A percentile compares a stretch with the other conserved stretches of the same genome.
phyloP scores from a whole-genome alignment of 2,113 vertebrate genomes.

The Vireo altiloquus region DNA sequence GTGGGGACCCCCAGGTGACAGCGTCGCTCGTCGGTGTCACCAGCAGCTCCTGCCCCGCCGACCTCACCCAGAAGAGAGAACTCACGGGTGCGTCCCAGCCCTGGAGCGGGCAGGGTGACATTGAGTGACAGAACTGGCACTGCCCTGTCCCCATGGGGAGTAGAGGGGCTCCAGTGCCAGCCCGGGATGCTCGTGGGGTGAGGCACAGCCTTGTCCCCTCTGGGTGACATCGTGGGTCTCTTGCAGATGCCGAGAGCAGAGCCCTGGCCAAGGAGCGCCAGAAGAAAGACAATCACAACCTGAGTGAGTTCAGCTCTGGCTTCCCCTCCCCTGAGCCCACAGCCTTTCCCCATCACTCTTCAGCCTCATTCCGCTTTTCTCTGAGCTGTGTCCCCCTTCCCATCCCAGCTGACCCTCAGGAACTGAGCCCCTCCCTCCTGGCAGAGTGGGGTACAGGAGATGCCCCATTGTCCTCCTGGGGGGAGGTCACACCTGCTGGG shows the following conservation, averaged over 20 bases:
- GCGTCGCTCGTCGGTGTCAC: constrained; percentile 88
- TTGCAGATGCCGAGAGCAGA: constrained; percentile 86
- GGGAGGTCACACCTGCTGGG: neutral
- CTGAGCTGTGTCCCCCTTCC: neutral
- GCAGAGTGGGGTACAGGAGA: neutral
- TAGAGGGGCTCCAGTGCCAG: rapidly evolving
- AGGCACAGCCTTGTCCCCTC: neutral
- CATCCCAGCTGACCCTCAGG: neutral
- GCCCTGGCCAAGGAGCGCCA: constrained; percentile 94
- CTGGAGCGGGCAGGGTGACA: neutral
- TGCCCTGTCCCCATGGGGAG: neutral
- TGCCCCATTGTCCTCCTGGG: neutral
- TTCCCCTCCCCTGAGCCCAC: neutral
- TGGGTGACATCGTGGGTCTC: neutral
- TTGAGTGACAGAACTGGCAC: rapidly evolving
- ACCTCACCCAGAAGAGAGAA: constrained; percentile 92
- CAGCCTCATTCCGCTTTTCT: neutral
- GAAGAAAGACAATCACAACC: constrained; percentile 99
- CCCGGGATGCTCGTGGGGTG: rapidly evolving
- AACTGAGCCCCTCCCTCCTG: neutral
- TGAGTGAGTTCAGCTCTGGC: constrained; percentile 77
- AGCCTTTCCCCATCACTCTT: neutral
- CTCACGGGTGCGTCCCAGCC: constrained; percentile 77
- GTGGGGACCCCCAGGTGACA: constrained; percentile 85
- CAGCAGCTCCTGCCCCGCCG: constrained; percentile 96